phyloP scores from a whole-genome alignment of 2,113 vertebrate genomes.

The Brienomyrus brachyistius region DNA sequence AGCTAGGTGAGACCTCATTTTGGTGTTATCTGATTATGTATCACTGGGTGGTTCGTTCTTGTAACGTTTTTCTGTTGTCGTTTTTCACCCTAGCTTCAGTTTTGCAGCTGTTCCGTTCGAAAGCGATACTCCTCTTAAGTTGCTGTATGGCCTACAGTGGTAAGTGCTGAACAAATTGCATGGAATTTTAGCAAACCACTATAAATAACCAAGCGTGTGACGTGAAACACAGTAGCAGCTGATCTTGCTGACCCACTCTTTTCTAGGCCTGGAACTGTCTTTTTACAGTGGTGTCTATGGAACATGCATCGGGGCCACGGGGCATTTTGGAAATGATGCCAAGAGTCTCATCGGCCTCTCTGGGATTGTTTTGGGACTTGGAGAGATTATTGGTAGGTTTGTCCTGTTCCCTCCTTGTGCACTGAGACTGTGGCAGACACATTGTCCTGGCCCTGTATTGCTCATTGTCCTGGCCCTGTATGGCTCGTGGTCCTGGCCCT shows the following conservation, averaged over 20 bases:
- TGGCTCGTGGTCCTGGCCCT: no score
- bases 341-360: slow-evolving; percentile 93
- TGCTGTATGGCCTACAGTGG: slow-evolving; percentile 90
- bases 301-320: slow-evolving; percentile 84
- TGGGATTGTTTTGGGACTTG: slow-evolving; percentile 86
- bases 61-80: slow-evolving; percentile 4
- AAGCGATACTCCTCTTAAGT: slow-evolving; percentile 80
- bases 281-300: slow-evolving; percentile 97
- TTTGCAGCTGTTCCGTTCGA: slow-evolving; percentile 71
- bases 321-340: slow-evolving; percentile 72
- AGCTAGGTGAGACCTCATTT: slow-evolving; percentile 57
- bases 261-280: slow-evolving; percentile 79
- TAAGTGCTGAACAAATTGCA: slow-evolving; percentile 43
- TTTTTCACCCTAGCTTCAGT: slow-evolving; percentile 67
- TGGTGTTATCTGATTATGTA: background rate
- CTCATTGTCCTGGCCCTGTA: no score
- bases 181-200: background rate
- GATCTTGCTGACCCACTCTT: background rate
- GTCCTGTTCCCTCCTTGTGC: background rate
- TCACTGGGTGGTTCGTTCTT: background rate
- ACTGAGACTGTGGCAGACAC: background rate
- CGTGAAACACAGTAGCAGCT: background rate
- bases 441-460: background rate
- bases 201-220: background rate
- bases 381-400: slow-evolving; percentile 86